Base-by-base conservation (phyloP, 1,140 invertebrate species). In the Vanessa tameamea region DNA sequence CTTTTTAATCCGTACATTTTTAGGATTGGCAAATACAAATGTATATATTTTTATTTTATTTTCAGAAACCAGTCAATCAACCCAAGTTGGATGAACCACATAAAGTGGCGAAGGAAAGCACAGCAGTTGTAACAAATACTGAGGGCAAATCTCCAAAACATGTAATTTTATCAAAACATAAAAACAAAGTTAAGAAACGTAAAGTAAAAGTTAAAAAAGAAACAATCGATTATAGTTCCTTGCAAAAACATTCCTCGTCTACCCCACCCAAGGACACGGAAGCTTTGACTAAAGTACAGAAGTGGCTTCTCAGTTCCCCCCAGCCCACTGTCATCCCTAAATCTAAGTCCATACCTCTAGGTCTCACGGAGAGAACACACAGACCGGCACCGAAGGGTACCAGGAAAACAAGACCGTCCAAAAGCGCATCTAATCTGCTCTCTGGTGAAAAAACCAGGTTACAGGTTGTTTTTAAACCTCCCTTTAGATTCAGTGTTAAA, bases 381-480 rank as follows among this genome's bases (percentile, higher is more conserved):
- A 86, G 85, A 80, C 89, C 85, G 79, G 79, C 81, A 37, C 83
- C 78, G 59, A 92, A 87, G 79, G 82, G 78, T 23, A 78, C 89
- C 47, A 89, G 89, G 69, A 94, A 94, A 84, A 89, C 85, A 26
- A 87, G 87, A 79, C 89, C 88, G 76, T 93, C 93, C 77, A 93
- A 92, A 78, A 93, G 93, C 76, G 91, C 91, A n/a, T 93, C 91
- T 47, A 93, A 93, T 76, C 87, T 93, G 2, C 73, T 94, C 53
- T 90, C 93, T 8, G 92, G 91, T 64, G 94, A 94, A 73, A 94
- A 94, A 94, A 96, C 80, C 0, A 95, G 96, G 64, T 87, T 97
- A 12, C 97, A 97, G 86, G 96, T 97, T 2, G 96, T 97, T 7
- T 97, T 97, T 85, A 97, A 97, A 82, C 96, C 96, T 43, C 96